These are phyloP conservation scores for Lepidonotus clava DNA, from an alignment of 2,888 invertebrate species.

Conservation along the genomic window DNA sequence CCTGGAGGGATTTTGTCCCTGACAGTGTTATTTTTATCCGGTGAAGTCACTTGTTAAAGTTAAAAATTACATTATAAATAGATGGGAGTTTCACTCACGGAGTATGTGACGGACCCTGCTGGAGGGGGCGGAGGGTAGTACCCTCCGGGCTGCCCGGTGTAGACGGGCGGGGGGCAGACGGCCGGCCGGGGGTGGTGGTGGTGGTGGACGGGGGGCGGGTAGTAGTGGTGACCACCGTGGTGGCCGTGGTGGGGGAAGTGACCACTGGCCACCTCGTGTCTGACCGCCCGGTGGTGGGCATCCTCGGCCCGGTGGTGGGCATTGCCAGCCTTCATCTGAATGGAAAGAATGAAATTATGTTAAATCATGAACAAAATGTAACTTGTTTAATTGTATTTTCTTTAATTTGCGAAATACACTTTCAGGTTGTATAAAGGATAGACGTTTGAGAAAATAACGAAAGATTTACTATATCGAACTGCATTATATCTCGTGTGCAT, in stretches of 20 bases:
- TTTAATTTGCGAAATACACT: no score
- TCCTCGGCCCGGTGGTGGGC: slow-evolving; percentile 5
- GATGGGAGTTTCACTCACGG: background rate
- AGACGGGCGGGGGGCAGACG: background rate
- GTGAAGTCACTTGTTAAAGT: no score
- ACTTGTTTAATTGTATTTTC: no score
- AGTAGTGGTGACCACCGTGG: background rate
- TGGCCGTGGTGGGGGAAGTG: background rate
- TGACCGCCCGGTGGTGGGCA: background rate
- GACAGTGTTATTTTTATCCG: no score
- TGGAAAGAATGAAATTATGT: no score
- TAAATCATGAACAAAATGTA: no score
- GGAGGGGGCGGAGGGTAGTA: slow-evolving; percentile 10
- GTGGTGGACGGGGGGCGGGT: background rate
- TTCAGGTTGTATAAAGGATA: no score
- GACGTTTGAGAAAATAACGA: no score
- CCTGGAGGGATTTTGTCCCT: no score
- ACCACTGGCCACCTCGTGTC: background rate
- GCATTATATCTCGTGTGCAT: no score
- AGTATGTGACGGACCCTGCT: background rate
- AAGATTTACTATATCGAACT: no score
- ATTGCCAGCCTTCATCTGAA: slow-evolving; percentile 21
- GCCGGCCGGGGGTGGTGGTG: background rate
- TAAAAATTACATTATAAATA: no score
- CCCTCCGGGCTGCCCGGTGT: background rate